Evolutionary conservation across 1,140 invertebrate genomes (phyloP).

Genomic region (Tribolium madens): DNA sequence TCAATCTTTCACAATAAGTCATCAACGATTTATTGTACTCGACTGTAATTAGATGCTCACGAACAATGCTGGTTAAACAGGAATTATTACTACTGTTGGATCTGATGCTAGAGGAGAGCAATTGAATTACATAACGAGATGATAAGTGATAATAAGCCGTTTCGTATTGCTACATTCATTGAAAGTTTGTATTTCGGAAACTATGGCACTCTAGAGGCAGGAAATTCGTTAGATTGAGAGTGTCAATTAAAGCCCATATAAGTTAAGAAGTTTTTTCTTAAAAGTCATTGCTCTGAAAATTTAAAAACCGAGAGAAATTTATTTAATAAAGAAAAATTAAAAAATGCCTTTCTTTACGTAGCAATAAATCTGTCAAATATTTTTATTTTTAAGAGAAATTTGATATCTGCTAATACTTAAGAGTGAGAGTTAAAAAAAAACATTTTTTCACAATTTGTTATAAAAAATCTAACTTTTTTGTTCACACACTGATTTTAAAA

Average conservation of each 20-base stretch:
- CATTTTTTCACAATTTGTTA: too few species aligned
- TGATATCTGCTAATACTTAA: too few species aligned
- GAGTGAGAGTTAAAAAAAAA: too few species aligned
- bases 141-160: not conserved
- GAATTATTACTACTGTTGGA: not conserved
- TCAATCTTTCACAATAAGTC: conserved; percentile 32
- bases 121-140: not conserved
- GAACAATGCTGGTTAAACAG: not conserved
- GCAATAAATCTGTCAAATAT: too few species aligned
- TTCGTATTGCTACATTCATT: not conserved
- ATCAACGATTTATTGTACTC: not conserved
- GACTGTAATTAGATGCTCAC: conserved; percentile 15
- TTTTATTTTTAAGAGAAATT: too few species aligned
- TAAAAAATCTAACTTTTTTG: too few species aligned
- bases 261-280: too few species aligned
- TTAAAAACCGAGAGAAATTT: too few species aligned
- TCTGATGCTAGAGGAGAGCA: not conserved
- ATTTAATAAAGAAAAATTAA: too few species aligned
- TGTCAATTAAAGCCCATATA: not conserved
- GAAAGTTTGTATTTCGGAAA: not conserved
- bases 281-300: too few species aligned
- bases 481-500: too few species aligned
- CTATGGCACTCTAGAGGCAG: not conserved
- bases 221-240: not conserved
- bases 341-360: too few species aligned